Evolutionary conservation across 2,888 invertebrate species (phyloP).

Genomic region (Phoenoteleia sp.): DNA sequence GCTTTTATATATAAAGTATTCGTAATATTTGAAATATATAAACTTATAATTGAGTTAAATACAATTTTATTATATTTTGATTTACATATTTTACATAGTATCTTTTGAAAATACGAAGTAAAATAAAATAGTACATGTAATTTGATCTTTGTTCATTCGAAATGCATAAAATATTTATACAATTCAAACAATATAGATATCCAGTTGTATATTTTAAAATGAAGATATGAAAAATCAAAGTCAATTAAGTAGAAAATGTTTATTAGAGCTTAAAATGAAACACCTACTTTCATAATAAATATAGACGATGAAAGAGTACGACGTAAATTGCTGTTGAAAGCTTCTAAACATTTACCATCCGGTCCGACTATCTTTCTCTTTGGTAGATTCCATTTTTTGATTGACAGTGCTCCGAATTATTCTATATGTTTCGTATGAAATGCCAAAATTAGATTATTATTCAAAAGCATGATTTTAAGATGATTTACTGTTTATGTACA

Average conservation of each 20-base stretch:
- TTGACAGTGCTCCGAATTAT: conserved; percentile 49
- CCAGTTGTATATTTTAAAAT: too few relatives aligned
- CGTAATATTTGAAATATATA: too few relatives aligned
- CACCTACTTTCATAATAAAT: conserved; percentile 46
- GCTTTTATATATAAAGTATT: too few relatives aligned
- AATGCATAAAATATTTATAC: too few relatives aligned
- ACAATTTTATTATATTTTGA: too few relatives aligned
- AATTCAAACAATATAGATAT: too few relatives aligned
- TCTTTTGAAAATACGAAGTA: too few relatives aligned
- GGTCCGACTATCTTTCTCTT: conserved; percentile 37
- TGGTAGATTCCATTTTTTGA: conserved; percentile 60
- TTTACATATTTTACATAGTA: too few relatives aligned
- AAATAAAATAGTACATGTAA: too few relatives aligned
- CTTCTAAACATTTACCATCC: conserved; percentile 44
- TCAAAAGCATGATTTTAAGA: conserved; percentile 21
- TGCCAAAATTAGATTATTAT: conserved; percentile 60
- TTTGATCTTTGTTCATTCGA: too few relatives aligned
- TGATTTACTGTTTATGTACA: not conserved
- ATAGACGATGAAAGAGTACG: conserved; percentile 41
- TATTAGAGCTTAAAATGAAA: conserved; percentile 23
- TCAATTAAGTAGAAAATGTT: conserved; percentile 35
- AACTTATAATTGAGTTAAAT: too few relatives aligned
- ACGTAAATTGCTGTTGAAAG: conserved; percentile 35
- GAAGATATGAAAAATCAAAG: too few relatives aligned
- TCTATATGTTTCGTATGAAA: conserved; percentile 40